Evolutionary conservation across 2,113 vertebrate genomes (phyloP), one percentile per base, ranked within the genome.

Genomic region (Podocnemis expansa): DNA sequence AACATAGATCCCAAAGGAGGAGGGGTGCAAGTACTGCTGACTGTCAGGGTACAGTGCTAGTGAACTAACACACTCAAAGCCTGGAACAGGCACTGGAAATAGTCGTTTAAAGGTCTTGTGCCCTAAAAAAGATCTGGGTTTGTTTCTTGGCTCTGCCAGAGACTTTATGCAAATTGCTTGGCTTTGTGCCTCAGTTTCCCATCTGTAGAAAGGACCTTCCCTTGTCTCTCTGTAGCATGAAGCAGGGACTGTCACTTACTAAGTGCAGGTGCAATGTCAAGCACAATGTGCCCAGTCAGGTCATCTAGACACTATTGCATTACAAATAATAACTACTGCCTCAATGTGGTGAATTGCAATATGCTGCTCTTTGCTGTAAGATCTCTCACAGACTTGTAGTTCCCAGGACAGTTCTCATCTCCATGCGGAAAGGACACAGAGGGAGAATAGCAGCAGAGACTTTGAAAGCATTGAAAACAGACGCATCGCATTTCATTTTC

Each of bases 361-460:
- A 27, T 24, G 13, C 10, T 43, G n/a, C 24, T 27, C 13, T 27
- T 27, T 75, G 70, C 70, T 43, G 38, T 22, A 10, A 11, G 38
- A 25, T 38, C n/a, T 43, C 43, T 43, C 70, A 27, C 25, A 43
- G 73, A 12, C 24, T 10, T 24, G 70, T 14, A 13, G 13, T 76
- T 41, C 67, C 67, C 34, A 38, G n/a, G 22, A 11, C 67, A 70
- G 10, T n/a, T 45, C 73, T 76, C 73, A 45, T 12, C 25, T 76
- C 41, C 0, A 0, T 52, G 24, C 17, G 0, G 0, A 29, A 89
- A 29, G 17, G 84, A 31, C 0, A 10, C 52, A 41, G 52, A 19
- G 60, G 45, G 22, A 76, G 60, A n/a, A 38, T 14, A 45, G 73
- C 0, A 6, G 27, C 29, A n/a, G 47, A 27, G 25, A 49, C 34